phyloP scores from a whole-genome alignment of 1,140 invertebrate genomes.

The Drosophila burlai region DNA sequence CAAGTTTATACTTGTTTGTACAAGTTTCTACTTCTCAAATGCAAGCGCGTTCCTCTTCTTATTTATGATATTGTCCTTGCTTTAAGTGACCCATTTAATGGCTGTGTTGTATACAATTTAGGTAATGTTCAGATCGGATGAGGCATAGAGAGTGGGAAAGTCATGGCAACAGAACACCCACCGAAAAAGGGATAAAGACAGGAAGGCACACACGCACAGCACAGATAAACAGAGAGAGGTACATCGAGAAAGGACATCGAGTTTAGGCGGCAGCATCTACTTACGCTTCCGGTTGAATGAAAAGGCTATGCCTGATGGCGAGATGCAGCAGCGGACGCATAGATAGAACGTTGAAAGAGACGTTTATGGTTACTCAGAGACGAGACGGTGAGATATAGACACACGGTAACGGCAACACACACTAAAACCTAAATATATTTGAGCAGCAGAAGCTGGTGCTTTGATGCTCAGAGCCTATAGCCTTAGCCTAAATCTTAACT shows the following conservation, averaged over 20 bases:
- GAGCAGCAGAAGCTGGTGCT: constrained; percentile 18
- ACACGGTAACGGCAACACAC: constrained; percentile 36
- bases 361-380: constrained; percentile 42
- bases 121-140: constrained; percentile 1
- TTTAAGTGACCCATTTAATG: not conserved
- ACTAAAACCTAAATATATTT: constrained; percentile 19
- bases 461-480: constrained; percentile 15
- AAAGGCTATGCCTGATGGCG: constrained; percentile 61
- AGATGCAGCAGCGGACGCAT: constrained; percentile 68
- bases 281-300: constrained; percentile 76
- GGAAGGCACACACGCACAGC: constrained; percentile 36
- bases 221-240: constrained; percentile 40
- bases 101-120: constrained; percentile 9
- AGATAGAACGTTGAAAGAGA: constrained; percentile 72
- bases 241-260: constrained; percentile 48
- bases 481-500: constrained; percentile 33
- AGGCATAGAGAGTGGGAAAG: constrained; percentile 12
- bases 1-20: too few species aligned
- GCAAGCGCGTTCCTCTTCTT: not conserved
- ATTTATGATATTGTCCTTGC: not conserved
- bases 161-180: constrained; percentile 4
- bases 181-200: constrained; percentile 17
- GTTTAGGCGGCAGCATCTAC: constrained; percentile 56
- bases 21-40: not conserved
- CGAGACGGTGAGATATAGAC: constrained; percentile 27